These are phyloP conservation scores for Chelidonichthys spinosus DNA, from an alignment of 2,797 vertebrate genomes.

Conservation along the genomic window DNA sequence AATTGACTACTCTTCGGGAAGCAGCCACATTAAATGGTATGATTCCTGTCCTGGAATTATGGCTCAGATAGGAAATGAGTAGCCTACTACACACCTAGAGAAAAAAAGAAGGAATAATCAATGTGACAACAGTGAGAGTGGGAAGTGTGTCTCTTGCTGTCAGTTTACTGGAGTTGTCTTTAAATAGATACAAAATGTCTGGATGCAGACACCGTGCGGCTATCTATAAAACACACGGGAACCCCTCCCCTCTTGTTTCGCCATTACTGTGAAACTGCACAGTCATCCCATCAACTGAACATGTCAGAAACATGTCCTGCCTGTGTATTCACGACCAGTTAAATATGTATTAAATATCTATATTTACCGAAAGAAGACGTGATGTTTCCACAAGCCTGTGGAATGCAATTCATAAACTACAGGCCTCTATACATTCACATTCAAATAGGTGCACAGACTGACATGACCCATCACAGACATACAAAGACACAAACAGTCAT, in stretches of 20 bases:
- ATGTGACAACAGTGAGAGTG: neutral
- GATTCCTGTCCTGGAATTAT: slow-evolving; percentile 26
- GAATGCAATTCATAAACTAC: neutral
- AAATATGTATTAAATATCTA: neutral
- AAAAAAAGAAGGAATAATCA: neutral
- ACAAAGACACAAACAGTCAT: slow-evolving; percentile 13
- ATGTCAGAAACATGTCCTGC: neutral
- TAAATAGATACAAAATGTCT: slow-evolving; percentile 54
- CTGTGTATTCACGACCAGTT: neutral
- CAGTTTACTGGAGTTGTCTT: slow-evolving; percentile 31
- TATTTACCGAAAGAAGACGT: neutral
- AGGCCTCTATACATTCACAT: neutral
- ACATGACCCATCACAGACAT: slow-evolving; percentile 5
- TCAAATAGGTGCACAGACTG: slow-evolving; percentile 2
- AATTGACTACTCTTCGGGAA: slow-evolving; percentile 6
- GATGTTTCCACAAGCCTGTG: neutral
- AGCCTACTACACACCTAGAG: neutral
- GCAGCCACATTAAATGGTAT: slow-evolving; percentile 6
- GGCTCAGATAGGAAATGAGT: slow-evolving; percentile 29
- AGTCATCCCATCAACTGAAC: slow-evolving; percentile 49
- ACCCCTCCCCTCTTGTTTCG: slow-evolving; percentile 26
- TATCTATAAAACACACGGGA: slow-evolving; percentile 57
- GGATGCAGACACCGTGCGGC: slow-evolving; percentile 30
- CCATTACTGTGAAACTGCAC: slow-evolving; percentile 64
- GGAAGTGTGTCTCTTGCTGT: slow-evolving; percentile 1